Conservation (phyloP, 2,888 invertebrate species). For the Odontocolon sp. region DNA sequence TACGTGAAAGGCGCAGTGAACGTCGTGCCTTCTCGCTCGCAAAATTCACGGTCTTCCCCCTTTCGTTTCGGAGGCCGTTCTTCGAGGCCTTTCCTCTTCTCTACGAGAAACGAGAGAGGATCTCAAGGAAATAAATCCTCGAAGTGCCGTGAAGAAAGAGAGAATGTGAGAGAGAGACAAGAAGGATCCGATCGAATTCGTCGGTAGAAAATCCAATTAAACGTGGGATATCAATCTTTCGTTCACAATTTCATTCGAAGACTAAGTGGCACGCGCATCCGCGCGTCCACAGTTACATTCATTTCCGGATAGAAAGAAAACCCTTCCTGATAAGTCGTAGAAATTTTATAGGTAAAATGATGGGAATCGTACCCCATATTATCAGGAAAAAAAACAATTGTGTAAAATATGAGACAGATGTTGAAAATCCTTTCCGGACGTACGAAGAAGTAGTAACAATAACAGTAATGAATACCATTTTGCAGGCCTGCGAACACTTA, state of each 20-base stretch:
- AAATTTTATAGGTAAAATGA: constrained; percentile 44
- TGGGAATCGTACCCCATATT: constrained; percentile 3
- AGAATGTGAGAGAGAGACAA: constrained; percentile 18
- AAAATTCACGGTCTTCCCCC: constrained; percentile 34
- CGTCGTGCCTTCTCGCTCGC: constrained; percentile 27
- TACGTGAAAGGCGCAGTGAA: constrained; percentile 29
- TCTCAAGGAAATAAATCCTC: constrained; percentile 57
- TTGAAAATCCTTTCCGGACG: constrained; percentile 22
- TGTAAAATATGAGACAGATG: background rate
- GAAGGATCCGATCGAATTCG: constrained; percentile 56
- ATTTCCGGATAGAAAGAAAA: constrained; percentile 49
- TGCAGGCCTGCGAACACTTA: constrained; percentile 4
- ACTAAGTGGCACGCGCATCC: constrained; percentile 49
- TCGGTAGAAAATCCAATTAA: constrained; percentile 60
- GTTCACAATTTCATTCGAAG: constrained; percentile 58
- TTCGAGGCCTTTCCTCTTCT: constrained; percentile 53
- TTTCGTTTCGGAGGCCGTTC: constrained; percentile 18
- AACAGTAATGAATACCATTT: background rate
- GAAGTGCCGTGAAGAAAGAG: constrained; percentile 45
- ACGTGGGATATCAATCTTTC: constrained; percentile 61
- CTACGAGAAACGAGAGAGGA: constrained; percentile 33
- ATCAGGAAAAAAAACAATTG: too few species aligned
- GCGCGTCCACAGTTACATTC: constrained; percentile 37
- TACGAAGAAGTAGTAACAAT: constrained; percentile 17
- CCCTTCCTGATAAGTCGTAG: constrained; percentile 37